Evolutionary conservation across 2,888 invertebrate species (phyloP).

Genomic region (Dryococelus australis): DNA sequence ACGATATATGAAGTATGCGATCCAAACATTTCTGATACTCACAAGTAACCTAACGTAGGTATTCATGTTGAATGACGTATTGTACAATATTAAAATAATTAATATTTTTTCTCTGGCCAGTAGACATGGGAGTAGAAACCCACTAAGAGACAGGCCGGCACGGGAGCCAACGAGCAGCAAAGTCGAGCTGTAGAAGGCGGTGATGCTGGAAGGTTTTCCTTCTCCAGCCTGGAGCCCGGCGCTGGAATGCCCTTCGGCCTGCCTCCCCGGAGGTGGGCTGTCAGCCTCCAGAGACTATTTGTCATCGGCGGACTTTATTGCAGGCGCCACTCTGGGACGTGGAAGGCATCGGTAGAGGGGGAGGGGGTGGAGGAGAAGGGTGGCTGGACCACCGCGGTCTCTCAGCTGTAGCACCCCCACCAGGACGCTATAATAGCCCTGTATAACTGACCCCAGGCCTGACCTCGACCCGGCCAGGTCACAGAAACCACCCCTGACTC

Average conservation of each 20-base stretch:
- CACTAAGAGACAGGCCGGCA: no score
- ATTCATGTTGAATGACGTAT: no score
- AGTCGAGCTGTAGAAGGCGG: no score
- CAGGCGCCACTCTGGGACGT: not conserved
- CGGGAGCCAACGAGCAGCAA: no score
- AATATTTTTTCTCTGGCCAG: no score
- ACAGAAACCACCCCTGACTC: no score
- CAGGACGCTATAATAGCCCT: not conserved
- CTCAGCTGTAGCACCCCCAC: no score
- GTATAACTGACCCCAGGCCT: not conserved
- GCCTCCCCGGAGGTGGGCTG: not conserved
- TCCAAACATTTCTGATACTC: no score
- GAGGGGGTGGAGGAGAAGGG: not conserved
- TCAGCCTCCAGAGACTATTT: constrained; percentile 26
- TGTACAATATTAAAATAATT: no score
- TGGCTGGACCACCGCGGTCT: not conserved
- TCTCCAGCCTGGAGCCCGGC: not conserved
- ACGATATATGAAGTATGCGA: no score
- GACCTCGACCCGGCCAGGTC: not conserved
- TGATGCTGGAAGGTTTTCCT: not conserved
- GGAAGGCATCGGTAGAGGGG: not conserved
- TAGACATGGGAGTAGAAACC: no score
- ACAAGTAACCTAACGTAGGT: no score
- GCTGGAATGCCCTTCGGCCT: not conserved
- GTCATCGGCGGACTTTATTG: constrained; percentile 25